phyloP scores from a whole-genome alignment of 2,797 vertebrate genomes.

The Melanotaenia maccullochi region DNA sequence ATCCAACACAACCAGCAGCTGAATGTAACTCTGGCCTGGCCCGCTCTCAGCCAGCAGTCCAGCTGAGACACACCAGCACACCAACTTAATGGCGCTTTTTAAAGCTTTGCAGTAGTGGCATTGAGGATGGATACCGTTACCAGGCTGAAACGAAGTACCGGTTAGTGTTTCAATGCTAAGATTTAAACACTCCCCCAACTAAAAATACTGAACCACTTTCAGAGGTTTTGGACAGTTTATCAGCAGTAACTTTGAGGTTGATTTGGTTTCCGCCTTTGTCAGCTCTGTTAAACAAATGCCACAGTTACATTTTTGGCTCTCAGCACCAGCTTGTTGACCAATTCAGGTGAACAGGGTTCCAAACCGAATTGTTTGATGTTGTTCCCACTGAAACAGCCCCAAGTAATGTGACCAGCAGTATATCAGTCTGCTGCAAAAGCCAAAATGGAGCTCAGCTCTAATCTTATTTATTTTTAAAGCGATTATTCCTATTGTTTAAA shows the following conservation, averaged over 20 bases:
- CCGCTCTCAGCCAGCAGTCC: conserved; percentile 83
- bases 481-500: conserved; percentile 23
- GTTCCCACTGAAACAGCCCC: background rate
- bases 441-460: conserved; percentile 10
- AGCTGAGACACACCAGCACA: conserved; percentile 74
- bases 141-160: conserved; percentile 22
- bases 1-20: conserved; percentile 95
- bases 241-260: background rate
- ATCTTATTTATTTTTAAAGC: conserved; percentile 14
- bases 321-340: background rate
- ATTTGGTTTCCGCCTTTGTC: background rate
- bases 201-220: conserved; percentile 19
- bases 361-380: background rate
- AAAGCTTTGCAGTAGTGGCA: conserved; percentile 52
- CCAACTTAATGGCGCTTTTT: conserved; percentile 50
- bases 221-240: conserved; percentile 13
- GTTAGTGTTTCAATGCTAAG: conserved; percentile 38
- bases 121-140: conserved; percentile 33
- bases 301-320: too few species aligned
- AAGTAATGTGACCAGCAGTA: background rate
- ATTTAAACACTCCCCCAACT: conserved; percentile 6
- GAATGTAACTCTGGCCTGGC: conserved; percentile 92
- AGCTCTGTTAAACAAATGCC: background rate
- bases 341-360: conserved; percentile 7
- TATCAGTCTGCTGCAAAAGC: conserved; percentile 1